Conservation (phyloP, 2,888 invertebrate species). For the Aspidiotus rigidus region DNA sequence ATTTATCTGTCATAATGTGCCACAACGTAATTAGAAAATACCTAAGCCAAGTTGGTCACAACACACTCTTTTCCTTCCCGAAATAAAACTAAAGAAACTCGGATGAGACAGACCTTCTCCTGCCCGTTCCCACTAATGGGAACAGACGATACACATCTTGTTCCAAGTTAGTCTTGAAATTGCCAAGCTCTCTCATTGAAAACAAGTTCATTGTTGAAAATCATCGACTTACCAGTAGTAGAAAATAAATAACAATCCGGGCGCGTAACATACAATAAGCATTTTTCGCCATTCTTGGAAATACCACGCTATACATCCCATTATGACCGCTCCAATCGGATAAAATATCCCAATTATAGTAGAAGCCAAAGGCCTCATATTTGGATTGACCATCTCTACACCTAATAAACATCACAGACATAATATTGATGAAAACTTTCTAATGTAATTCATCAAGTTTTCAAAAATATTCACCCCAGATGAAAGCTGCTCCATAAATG, state of each 20-base stretch:
- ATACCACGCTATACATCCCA: slow-evolving; percentile 53
- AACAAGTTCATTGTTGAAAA: neutral
- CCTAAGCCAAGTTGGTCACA: neutral
- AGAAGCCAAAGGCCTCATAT: slow-evolving; percentile 53
- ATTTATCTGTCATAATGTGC: too few species aligned
- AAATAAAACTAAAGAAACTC: too few species aligned
- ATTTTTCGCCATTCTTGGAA: slow-evolving; percentile 58
- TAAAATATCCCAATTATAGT: slow-evolving; percentile 53
- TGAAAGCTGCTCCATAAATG: slow-evolving; percentile 62
- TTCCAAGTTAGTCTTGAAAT: neutral
- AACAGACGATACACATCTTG: neutral
- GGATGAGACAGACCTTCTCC: too few species aligned
- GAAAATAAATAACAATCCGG: slow-evolving; percentile 56
- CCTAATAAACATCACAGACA: slow-evolving; percentile 45
- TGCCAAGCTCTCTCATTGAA: neutral
- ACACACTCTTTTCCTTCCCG: too few species aligned
- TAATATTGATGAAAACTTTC: neutral
- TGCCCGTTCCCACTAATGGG: neutral
- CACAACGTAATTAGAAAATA: too few species aligned
- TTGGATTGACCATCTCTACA: slow-evolving; percentile 67
- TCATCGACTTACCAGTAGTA: slow-evolving; percentile 50
- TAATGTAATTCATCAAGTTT: neutral
- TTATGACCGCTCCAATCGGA: slow-evolving; percentile 54
- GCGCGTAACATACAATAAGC: slow-evolving; percentile 56
- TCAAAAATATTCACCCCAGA: slow-evolving; percentile 51